Conservation (phyloP, 2,113 vertebrate genomes). For the Nipponia nippon region DNA sequence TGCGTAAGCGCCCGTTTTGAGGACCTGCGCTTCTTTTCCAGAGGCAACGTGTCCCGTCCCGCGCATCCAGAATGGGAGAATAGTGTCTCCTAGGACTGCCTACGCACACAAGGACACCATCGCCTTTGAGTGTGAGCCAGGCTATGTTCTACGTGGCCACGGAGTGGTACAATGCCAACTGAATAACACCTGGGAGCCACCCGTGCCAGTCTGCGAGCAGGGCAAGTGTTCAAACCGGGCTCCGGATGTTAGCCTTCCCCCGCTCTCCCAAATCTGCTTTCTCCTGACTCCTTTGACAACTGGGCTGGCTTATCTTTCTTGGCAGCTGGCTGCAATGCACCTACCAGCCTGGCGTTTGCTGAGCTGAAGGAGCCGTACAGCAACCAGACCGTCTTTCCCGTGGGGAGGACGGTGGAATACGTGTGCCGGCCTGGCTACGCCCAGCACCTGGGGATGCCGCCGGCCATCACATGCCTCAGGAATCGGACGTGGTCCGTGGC, state of each 20-base stretch:
- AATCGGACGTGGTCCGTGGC: neutral
- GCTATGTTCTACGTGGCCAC: conserved; percentile 47
- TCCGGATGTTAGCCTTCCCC: fast-evolving
- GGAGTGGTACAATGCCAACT: conserved; percentile 16
- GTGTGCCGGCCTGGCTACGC: neutral
- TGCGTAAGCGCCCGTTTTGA: neutral
- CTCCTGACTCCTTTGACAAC: neutral
- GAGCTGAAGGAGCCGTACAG: neutral
- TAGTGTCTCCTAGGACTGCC: neutral
- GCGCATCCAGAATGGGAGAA: conserved; percentile 20
- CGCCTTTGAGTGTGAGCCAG: conserved; percentile 50
- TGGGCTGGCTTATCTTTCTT: neutral
- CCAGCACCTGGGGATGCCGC: neutral
- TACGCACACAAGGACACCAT: conserved; percentile 37
- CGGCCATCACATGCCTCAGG: neutral
- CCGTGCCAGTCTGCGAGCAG: conserved; percentile 40
- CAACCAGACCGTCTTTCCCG: neutral
- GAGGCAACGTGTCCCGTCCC: conserved; percentile 33
- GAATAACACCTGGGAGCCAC: conserved; percentile 48
- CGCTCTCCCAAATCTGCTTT: neutral
- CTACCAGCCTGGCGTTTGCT: neutral
- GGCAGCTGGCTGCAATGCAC: neutral
- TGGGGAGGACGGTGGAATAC: neutral
- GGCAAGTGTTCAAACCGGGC: conserved; percentile 16
- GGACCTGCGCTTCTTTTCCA: neutral